Evolutionary conservation across 2,113 vertebrate genomes (phyloP).

Genomic region (Paramormyrops kingsleyae): DNA sequence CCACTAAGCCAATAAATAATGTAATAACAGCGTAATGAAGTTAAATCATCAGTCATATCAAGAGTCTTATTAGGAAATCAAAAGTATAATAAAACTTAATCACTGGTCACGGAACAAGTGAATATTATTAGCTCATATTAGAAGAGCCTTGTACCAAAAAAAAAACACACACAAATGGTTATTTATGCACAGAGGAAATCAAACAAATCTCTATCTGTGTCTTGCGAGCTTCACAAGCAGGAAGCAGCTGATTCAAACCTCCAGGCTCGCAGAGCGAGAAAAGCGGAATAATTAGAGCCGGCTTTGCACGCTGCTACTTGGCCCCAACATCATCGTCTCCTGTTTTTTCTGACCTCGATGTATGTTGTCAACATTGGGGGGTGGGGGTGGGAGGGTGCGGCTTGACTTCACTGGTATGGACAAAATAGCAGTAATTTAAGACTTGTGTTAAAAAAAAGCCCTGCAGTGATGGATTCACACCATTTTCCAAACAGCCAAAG

Average conservation of each 20-base stretch:
- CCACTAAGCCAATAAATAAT: not conserved
- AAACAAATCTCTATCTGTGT: not conserved
- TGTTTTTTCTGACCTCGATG: not conserved
- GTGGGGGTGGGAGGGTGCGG: not conserved
- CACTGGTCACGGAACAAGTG: not conserved
- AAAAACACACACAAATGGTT: not conserved
- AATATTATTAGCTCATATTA: not conserved
- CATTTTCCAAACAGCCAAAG: not conserved
- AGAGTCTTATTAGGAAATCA: not conserved
- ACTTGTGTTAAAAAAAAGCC: not conserved
- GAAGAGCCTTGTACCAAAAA: not conserved
- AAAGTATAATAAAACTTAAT: not conserved
- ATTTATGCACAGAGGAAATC: not conserved
- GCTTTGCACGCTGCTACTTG: not conserved
- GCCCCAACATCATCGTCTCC: not conserved
- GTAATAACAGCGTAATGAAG: not conserved
- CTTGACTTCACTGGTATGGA: not conserved
- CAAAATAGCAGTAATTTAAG: not conserved
- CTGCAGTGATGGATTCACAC: not conserved
- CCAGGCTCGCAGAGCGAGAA: not conserved
- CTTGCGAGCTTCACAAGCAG: not conserved
- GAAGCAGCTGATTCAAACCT: slow-evolving; percentile 8
- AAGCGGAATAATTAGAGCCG: not conserved
- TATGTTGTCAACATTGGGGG: not conserved
- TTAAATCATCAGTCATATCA: not conserved